phyloP scores from a whole-genome alignment of 2,113 vertebrate species.

The Piliocolobus tephrosceles region DNA sequence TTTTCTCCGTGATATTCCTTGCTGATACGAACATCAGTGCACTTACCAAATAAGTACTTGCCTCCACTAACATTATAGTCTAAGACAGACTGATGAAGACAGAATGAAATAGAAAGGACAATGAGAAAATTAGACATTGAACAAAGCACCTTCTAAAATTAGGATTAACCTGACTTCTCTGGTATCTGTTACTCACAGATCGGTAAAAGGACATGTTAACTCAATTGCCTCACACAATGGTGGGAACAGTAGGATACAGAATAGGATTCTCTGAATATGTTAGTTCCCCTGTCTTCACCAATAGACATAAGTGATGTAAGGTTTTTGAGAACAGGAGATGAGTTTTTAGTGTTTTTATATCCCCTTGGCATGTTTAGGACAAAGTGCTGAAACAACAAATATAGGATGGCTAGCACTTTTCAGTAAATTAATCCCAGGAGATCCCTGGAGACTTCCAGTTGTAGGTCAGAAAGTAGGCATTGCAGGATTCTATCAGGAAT shows the following conservation, averaged over 20 bases:
- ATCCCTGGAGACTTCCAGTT: neutral
- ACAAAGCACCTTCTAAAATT: conserved; percentile 50
- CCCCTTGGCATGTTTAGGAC: neutral
- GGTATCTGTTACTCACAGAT: neutral
- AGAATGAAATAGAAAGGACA: neutral
- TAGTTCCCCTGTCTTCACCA: conserved; percentile 7
- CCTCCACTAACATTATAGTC: neutral
- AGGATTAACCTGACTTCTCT: conserved; percentile 21
- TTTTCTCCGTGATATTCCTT: conserved; percentile 32
- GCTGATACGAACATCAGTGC: neutral
- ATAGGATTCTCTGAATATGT: conserved; percentile 23
- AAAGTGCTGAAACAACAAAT: conserved; percentile 13
- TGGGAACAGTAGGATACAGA: neutral
- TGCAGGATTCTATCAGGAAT: conserved; percentile 23
- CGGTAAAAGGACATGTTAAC: conserved; percentile 23
- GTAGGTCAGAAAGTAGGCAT: conserved; percentile 1
- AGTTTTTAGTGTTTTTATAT: neutral
- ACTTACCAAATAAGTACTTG: conserved; percentile 5
- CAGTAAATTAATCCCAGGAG: conserved; percentile 1
- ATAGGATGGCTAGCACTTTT: neutral
- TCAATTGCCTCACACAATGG: conserved; percentile 1
- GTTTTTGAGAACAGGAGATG: neutral
- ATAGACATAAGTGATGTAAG: neutral
- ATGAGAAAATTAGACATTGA: conserved; percentile 1
- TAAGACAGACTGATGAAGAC: conserved; percentile 6